Percentiles rank a stretch among this genome's conserved stretches.
Conservation (phyloP, 2,797 vertebrate genomes). For the Sardinella longiceps region DNA sequence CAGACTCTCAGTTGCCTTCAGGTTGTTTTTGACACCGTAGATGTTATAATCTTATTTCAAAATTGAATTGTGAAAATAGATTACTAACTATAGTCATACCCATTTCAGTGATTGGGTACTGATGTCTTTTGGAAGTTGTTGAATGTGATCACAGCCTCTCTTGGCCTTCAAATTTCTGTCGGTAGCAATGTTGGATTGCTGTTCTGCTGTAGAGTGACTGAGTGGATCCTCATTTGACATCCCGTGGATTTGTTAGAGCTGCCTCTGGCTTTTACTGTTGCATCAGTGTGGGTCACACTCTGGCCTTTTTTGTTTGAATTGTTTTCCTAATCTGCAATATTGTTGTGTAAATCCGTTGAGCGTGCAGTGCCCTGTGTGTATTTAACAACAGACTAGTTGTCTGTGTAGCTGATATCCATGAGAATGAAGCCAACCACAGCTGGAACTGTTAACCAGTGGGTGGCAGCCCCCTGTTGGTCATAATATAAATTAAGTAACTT, state of each 20-base stretch:
- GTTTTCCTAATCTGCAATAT: background rate
- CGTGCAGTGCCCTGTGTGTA: background rate
- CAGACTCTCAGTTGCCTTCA: too few species aligned
- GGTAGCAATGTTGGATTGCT: background rate
- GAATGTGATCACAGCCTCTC: background rate
- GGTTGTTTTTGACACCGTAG: background rate
- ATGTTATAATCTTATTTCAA: background rate
- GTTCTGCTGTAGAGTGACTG: background rate
- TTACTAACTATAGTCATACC: background rate
- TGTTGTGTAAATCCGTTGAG: background rate
- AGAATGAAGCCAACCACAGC: background rate
- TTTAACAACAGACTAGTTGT: background rate
- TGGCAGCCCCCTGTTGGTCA: too few species aligned
- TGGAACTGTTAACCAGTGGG: background rate
- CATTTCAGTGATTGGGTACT: background rate
- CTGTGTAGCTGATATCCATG: background rate
- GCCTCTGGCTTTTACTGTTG: too few species aligned
- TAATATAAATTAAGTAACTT: too few species aligned
- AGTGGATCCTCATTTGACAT: background rate
- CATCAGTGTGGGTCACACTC: too few species aligned
- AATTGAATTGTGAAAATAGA: background rate
- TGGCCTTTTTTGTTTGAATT: background rate
- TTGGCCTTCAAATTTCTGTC: background rate
- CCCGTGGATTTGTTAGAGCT: background rate
- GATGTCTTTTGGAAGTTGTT: too few species aligned